Percentiles rank a stretch among this genome's conserved stretches.
Evolutionary conservation across 2,113 vertebrate genomes (phyloP).

Genomic region (Ciconia maguari): DNA sequence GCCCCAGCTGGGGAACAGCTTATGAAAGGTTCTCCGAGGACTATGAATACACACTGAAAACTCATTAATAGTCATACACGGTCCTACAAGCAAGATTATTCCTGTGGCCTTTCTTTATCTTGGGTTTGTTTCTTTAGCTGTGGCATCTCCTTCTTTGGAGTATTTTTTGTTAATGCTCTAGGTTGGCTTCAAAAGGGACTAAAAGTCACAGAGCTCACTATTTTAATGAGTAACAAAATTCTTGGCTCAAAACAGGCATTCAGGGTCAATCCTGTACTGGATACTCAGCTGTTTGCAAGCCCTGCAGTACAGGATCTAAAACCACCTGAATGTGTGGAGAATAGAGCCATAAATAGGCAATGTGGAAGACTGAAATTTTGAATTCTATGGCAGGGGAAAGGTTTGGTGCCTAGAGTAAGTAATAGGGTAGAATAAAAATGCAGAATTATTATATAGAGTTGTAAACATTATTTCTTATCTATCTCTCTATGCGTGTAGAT

Average conservation of each 20-base stretch:
- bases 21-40: constrained; percentile 16
- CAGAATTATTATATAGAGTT: neutral
- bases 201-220: neutral
- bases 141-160: neutral
- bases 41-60: neutral
- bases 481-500: neutral
- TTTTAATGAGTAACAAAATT: neutral
- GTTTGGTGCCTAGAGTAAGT: neutral
- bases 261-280: neutral
- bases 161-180: neutral
- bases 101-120: neutral
- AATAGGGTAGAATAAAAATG: neutral
- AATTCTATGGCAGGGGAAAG: neutral
- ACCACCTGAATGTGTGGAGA: neutral
- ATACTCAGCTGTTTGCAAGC: neutral
- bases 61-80: neutral
- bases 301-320: neutral
- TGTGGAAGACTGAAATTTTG: neutral
- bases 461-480: neutral
- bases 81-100: neutral
- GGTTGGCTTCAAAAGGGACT: neutral
- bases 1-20: constrained; percentile 33
- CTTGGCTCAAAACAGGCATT: neutral
- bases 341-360: neutral
- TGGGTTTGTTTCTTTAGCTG: neutral